Evolutionary conservation across 1,140 invertebrate species (phyloP), one percentile per base, ranked within the genome.

Genomic region (Phymastichus coffea): DNA sequence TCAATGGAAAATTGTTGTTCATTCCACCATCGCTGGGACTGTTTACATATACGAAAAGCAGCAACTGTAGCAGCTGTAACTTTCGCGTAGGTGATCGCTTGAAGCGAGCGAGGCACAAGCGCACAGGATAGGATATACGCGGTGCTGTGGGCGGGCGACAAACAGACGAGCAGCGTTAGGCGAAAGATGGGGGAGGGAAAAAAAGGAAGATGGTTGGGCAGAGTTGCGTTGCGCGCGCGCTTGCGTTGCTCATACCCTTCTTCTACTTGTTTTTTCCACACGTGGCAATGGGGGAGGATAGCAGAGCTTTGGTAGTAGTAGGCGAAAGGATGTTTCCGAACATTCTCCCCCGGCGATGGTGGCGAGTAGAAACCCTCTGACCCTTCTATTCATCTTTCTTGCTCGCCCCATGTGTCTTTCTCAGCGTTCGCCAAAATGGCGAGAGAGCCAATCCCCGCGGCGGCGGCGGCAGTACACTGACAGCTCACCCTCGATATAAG

Each of bases 401-500:
- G 9, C 33, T 7, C 23, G 19, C 46, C 38, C 28, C 15, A 46
- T 41, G 60, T 46, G 40, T 56, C 37, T 46, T 51, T 62, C 54
- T 56, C 49, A 60, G 57, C 49, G 74, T 77, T 77, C 74, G 66
- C 75, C 75, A 77, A 77, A 76, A 77, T 77, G 75, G 75, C 71
- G 72, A 67, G 66, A 55, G 47, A 63, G 59, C 66, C 69, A 70
- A 70, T 70, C 69, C 61, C 61, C 66, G 38, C 44, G 53, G 43
- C n/a, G n/a, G n/a, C n/a, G n/a, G n/a, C n/a, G n/a, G n/a, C n/a
- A n/a, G n/a, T n/a, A n/a, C 51, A 46, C 55, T 63, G 62, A 52
- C 59, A 61, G 60, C 56, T 66, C 28, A 6, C 28, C 12, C 28
- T 33, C 28, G 28, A 7, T 33, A 7, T 12, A 12, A 33, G 41